These are phyloP conservation scores for Polyergus mexicanus DNA, from an alignment of 1,140 invertebrate genomes.

Conservation along the genomic window DNA sequence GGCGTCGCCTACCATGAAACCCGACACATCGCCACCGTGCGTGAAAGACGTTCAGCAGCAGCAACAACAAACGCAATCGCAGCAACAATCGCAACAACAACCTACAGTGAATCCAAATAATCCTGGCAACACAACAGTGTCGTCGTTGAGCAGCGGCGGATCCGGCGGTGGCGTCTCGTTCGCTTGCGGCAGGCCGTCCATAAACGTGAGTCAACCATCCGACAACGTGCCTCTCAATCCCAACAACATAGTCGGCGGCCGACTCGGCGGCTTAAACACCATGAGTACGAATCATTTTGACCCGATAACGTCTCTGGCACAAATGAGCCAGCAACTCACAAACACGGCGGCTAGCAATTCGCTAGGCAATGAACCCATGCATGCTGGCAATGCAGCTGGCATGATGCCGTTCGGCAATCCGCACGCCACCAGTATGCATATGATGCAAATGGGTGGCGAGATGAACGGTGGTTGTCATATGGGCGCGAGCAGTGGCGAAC, in stretches of 20 bases:
- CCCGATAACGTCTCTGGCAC: constrained; percentile 96
- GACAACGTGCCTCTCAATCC: constrained; percentile 95
- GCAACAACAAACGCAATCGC: constrained; percentile 76
- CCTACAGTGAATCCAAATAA: constrained; percentile 78
- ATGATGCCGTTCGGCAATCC: constrained; percentile 87
- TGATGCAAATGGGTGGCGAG: constrained; percentile 87
- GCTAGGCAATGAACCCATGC: constrained; percentile 85
- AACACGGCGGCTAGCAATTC: constrained; percentile 90
- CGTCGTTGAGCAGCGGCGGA: constrained; percentile 75
- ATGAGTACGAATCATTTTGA: constrained; percentile 92
- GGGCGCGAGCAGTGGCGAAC: constrained; percentile 83
- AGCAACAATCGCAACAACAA: constrained; percentile 75
- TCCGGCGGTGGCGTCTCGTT: constrained; percentile 75
- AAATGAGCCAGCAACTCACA: constrained; percentile 97
- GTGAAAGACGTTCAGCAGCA: constrained; percentile 82
- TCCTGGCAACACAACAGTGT: constrained; percentile 67
- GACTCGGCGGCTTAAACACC: constrained; percentile 84
- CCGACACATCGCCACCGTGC: constrained; percentile 83
- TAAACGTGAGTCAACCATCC: constrained; percentile 86
- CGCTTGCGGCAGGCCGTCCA: constrained; percentile 80
- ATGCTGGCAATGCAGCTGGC: constrained; percentile 84
- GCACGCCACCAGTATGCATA: constrained; percentile 83
- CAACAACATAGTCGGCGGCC: constrained; percentile 89
- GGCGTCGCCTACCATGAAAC: constrained; percentile 84
- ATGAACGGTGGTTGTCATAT: constrained; percentile 85